Base-by-base conservation (phyloP, 1,140 invertebrate species). In the Zaprionus africanus region DNA sequence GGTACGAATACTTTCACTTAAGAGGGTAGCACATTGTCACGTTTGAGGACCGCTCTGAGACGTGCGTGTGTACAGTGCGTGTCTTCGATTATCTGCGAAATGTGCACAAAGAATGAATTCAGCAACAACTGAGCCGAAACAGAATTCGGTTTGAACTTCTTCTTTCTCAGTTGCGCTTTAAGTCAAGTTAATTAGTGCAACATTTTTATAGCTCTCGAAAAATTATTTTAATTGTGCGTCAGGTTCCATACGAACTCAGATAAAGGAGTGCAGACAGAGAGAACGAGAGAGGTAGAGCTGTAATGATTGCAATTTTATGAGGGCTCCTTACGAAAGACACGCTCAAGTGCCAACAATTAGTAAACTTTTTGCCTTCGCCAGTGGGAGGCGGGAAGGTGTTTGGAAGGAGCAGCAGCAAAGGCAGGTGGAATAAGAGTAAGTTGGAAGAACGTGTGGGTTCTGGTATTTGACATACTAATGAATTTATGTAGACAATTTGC, bases 311-410 rank as follows among this genome's bases (percentile, higher is more conserved):
- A 77, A 66, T 73, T 73, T 81, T 79, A 87, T 85, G 61, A 79
- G 77, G 81, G 79, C 79, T 51, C 41, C 41, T 41, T 28, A 28
- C 66, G 49, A 43, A 63, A 53, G 61, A 73, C 74, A 79, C 63
- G 69, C 66, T 78, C 66, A 82, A 81, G 73, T 83, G 81, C 54
- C 80, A 70, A 79, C 83, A 83, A 83, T 87, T 88, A 87, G 74
- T 70, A 81, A 64, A 81, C 56, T 76, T 88, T 79, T 56, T 54
- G 22, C 58, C 43, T 60, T 34, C 60, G 59, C 19, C 46, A 17
- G 19, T 11, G 34, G 46, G 17, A 1, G 22, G 69, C 59, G 64
- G 59, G 46, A 64, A 19, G 58, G 15, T 19, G 38, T 34, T 34
- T 34, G 31, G 31, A 61, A 34, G 24, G 19, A 24, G 17, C 13